Evolutionary conservation across 2,888 invertebrate species (phyloP).

Genomic region (Cinara cedri): DNA sequence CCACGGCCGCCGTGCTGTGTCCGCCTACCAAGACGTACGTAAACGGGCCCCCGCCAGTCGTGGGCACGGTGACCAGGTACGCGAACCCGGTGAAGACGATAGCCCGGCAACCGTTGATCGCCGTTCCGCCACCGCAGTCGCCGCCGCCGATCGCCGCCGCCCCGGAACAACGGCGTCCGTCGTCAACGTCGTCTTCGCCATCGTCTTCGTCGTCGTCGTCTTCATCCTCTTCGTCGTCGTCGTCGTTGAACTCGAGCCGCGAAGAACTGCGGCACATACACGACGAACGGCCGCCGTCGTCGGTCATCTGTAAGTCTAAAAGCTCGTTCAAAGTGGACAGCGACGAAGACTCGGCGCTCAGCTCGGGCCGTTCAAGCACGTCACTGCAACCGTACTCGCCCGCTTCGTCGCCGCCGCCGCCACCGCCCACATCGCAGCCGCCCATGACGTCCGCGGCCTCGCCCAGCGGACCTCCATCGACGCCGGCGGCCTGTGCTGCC

Average conservation of each 20-base stretch:
- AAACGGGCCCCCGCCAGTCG: conserved; percentile 29
- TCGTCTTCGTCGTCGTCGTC: conserved; percentile 41
- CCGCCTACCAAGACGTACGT: conserved; percentile 48
- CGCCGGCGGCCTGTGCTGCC: conserved; percentile 65
- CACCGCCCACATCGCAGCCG: conserved; percentile 57
- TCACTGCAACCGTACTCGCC: conserved; percentile 78
- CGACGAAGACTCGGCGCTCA: conserved; percentile 88
- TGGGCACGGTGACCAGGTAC: conserved; percentile 20
- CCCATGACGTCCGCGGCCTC: conserved; percentile 67
- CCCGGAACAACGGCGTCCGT: conserved; percentile 11
- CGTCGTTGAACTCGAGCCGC: conserved; percentile 61
- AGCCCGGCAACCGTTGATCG: conserved; percentile 58
- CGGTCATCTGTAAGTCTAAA: conserved; percentile 31
- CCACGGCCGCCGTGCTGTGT: conserved; percentile 15
- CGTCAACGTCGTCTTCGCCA: neutral
- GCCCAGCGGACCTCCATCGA: conserved; percentile 62
- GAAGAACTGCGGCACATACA: conserved; percentile 60
- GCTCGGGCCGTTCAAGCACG: conserved; percentile 80
- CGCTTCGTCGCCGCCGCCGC: conserved; percentile 69
- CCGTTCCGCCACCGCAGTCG: conserved; percentile 59
- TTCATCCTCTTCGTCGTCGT: conserved; percentile 60
- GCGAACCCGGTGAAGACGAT: conserved; percentile 31
- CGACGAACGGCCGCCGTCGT: conserved; percentile 46
- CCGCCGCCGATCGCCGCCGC: neutral
- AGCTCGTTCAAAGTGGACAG: conserved; percentile 68